A percentile compares a stretch with the other conserved stretches of the same genome.
Conservation (phyloP, 2,113 vertebrate species). For the Chrysemys picta region DNA sequence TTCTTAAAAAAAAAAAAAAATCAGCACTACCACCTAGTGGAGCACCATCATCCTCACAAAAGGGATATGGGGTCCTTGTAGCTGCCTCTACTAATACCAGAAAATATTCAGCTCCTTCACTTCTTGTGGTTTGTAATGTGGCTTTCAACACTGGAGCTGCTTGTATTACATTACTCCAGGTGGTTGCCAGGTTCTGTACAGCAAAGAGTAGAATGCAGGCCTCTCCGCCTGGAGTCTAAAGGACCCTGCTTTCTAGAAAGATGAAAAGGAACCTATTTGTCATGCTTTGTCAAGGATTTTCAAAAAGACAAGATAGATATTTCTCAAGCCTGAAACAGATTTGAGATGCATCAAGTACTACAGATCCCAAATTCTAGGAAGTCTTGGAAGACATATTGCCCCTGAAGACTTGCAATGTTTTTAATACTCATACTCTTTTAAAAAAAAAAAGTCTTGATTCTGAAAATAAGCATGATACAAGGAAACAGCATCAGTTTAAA, state of each 20-base stretch:
- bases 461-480: neutral
- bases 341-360: neutral
- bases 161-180: neutral
- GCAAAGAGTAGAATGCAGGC: neutral
- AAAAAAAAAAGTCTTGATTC: neutral
- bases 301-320: neutral
- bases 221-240: neutral
- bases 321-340: neutral
- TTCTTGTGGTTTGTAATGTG: neutral
- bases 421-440: neutral
- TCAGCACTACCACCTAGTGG: slow-evolving; percentile 59
- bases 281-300: neutral
- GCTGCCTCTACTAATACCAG: fast-evolving
- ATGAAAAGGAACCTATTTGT: neutral
- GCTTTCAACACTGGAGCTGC: neutral
- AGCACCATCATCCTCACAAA: fast-evolving
- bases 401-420: neutral
- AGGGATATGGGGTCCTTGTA: neutral
- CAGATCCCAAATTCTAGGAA: neutral
- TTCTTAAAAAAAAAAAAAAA: neutral
- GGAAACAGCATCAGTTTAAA: no score
- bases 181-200: neutral
- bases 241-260: neutral
- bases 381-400: neutral
- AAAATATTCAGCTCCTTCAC: neutral